These are phyloP conservation scores for Podiceps cristatus DNA, from an alignment of 2,113 vertebrate species.

Conservation along the genomic window DNA sequence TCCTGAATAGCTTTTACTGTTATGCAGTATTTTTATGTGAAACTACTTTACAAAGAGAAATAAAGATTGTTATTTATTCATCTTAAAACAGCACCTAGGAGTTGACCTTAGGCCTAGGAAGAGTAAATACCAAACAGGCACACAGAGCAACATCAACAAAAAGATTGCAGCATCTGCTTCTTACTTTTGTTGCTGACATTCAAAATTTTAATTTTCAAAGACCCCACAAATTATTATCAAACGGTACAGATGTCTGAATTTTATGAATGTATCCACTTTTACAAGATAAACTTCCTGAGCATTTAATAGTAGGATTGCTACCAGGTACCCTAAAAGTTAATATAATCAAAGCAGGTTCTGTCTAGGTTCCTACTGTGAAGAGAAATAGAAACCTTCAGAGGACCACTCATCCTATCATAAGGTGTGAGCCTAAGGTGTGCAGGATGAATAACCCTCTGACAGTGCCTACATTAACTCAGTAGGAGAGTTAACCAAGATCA, in stretches of 20 bases:
- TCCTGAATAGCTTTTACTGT: neutral
- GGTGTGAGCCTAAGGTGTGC: neutral
- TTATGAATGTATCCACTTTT: neutral
- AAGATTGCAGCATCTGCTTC: neutral
- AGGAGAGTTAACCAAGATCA: neutral
- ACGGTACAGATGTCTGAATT: neutral
- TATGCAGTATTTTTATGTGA: neutral
- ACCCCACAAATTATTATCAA: neutral
- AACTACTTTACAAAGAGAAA: neutral
- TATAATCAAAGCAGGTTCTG: neutral
- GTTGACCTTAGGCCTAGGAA: neutral
- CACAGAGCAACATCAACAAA: neutral
- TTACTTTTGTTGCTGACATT: neutral
- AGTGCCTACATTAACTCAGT: neutral
- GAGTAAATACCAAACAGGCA: neutral
- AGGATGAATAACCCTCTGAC: neutral
- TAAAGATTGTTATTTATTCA: neutral
- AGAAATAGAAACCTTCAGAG: neutral
- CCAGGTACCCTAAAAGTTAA: neutral
- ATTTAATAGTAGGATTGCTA: neutral
- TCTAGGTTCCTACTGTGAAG: neutral
- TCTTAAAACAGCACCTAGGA: neutral
- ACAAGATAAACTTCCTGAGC: neutral
- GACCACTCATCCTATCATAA: neutral
- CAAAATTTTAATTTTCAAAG: neutral